Base-by-base conservation (phyloP, 2,888 invertebrate species). In the Chrysopilus asiliformis region DNA sequence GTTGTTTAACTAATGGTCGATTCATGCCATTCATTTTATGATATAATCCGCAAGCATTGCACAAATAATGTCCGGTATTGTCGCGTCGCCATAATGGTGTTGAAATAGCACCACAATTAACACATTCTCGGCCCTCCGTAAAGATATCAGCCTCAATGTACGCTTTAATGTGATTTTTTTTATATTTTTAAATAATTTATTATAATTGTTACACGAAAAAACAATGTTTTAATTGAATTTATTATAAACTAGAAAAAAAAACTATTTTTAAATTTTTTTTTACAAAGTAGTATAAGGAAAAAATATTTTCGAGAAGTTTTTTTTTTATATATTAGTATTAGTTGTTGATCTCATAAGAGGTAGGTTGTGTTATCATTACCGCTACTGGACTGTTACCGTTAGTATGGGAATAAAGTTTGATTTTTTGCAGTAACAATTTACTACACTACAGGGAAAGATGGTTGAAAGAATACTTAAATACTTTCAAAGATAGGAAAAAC, bases 41-140 rank as follows among this genome's bases (percentile, higher is more conserved):
- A 74, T 97, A 97, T 52, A 98, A 84, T 54, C 97, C 97, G 70
- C 98, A 98, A 48, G 97, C 97, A 74, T 98, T 98, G 78, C 98
- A 98, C 55, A 97, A 79, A 70, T 95, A 97, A 71, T 97, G 94
- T 47, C 97, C 97, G 55, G 91, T 93, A 64, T 91, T 91, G 74
- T 98, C 97, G 62, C 98, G 78, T 50, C 97, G 78, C 98, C 97
- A 97, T 52, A 97, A 74, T 45, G 97, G 95, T 50, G 97, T 98
- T 53, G 87, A 86, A 63, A 89, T 89, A 48, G 93, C 91, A 53
- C 94, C 94, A 68, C 95, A 95, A 72, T 95, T 95, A 44, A 94
- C 93, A 70, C 95, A 95, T 69, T 95, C 94, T 51, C 97, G 78
- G 32, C 93, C 94, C 67, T 97, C 97, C 56, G 70, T 61, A 57